Evolutionary conservation across 2,888 invertebrate species (phyloP).

Genomic region (Campoplex nolae): DNA sequence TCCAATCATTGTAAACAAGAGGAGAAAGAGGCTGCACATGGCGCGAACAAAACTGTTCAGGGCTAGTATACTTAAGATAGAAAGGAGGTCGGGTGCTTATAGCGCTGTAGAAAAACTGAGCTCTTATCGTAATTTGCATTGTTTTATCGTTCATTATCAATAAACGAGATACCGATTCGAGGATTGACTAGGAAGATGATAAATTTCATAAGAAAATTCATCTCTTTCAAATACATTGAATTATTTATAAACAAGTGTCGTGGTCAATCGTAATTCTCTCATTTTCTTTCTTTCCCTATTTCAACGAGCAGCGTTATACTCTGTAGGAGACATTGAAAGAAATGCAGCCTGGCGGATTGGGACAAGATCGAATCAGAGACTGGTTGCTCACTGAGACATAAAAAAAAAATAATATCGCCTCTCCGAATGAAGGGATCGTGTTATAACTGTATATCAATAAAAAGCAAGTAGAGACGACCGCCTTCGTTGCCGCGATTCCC

Average conservation of each 20-base stretch:
- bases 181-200: not conserved
- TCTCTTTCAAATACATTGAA: not conserved
- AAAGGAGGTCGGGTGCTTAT: conserved; percentile 7
- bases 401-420: conserved; percentile 76
- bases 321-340: conserved; percentile 40
- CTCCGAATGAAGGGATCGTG: conserved; percentile 74
- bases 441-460: conserved; percentile 62
- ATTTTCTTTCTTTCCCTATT: conserved; percentile 3
- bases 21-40: conserved; percentile 52
- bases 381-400: conserved; percentile 70
- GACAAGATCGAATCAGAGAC: conserved; percentile 63
- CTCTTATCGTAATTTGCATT: conserved; percentile 30
- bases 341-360: conserved; percentile 44
- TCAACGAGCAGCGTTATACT: not conserved
- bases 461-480: conserved; percentile 30
- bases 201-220: not conserved
- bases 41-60: conserved; percentile 45
- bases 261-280: not conserved
- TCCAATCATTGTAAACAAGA: conserved; percentile 72
- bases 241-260: conserved; percentile 5
- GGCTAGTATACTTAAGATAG: conserved; percentile 16
- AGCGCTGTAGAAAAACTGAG: not conserved
- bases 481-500: not conserved
- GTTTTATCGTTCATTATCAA: not conserved
- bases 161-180: not conserved